Conservation (phyloP, 2,888 invertebrate species). For the Aphidius colemani region DNA sequence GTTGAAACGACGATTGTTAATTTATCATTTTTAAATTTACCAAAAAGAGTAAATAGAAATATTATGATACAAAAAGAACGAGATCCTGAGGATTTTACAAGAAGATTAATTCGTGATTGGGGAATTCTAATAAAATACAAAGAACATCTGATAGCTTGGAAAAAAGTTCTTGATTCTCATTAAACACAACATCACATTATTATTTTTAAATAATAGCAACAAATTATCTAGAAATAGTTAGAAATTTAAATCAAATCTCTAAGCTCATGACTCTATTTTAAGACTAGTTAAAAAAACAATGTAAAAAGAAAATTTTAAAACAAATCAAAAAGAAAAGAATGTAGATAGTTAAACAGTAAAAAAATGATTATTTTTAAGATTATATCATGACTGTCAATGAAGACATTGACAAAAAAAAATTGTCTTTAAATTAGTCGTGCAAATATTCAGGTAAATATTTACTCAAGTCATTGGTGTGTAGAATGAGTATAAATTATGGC, state of each 20-base stretch:
- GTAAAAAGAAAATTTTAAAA: too few relatives aligned
- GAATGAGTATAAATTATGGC: too few relatives aligned
- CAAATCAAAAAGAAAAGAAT: too few relatives aligned
- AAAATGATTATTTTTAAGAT: too few relatives aligned
- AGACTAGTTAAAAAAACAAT: too few relatives aligned
- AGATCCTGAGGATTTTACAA: slow-evolving; percentile 52
- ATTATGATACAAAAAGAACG: slow-evolving; percentile 53
- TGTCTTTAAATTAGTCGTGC: too few relatives aligned
- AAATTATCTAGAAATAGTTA: background rate
- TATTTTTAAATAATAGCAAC: background rate
- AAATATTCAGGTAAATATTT: too few relatives aligned
- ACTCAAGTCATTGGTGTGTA: too few relatives aligned
- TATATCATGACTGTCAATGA: too few relatives aligned
- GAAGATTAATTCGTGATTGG: slow-evolving; percentile 57
- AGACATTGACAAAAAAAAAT: too few relatives aligned
- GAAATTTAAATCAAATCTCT: background rate
- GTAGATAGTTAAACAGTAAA: too few relatives aligned
- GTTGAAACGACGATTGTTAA: slow-evolving; percentile 61
- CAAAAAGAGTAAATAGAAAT: slow-evolving; percentile 46
- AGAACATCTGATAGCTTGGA: slow-evolving; percentile 57
- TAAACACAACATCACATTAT: slow-evolving; percentile 33
- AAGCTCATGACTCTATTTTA: too few relatives aligned
- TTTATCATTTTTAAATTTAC: slow-evolving; percentile 44
- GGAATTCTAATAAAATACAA: slow-evolving; percentile 57
- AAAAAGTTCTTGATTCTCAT: slow-evolving; percentile 44